Base-by-base conservation (phyloP, 2,888 invertebrate species). In the Sminthurides aquaticus region DNA sequence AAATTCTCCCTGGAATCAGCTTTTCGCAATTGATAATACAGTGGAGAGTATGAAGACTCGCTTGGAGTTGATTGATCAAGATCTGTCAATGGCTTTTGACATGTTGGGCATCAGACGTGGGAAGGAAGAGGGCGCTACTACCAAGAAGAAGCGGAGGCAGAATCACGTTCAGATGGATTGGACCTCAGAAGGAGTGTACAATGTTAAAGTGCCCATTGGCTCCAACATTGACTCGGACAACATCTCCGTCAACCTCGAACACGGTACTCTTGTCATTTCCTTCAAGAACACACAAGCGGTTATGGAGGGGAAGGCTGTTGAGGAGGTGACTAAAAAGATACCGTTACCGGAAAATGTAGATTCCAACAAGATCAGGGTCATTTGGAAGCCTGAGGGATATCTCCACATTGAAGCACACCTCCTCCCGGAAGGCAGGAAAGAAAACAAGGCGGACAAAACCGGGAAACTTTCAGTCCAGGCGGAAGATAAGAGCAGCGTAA, bases 261-360 rank as follows among this genome's bases (percentile, higher is more conserved):
- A 15, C 5, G 15, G 15, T 5, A 34, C 5, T 15, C 43, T 34
- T 5, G 5, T 34, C 43, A 15, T 34, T 15, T 11, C 8, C 15
- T 11, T 34, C 43, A 34, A 34, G 43, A 15, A 15, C 15, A 34
- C 43, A 11, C 8, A 15, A 34, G 43, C 5, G 15, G 43, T 5
- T 15, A 11, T 34, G 43, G 43, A 34, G 43, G 43, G 43, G 5
- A 15, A 34, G 43, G 43, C 43, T 34, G 60, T 70, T 55, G 73
- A 71, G 25, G 76, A 76, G 62, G 60, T 76, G n/a, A 61, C 60
- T 1, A 64, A 74, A 15, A 69, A 73, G 34, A 73, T 75, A 54
- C 71, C 73, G 1, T 60, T 76, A 20, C 76, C 76, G 1, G 73
- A 75, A 18, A 69, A 69, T 26, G 65, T 76, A 11, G 73, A 76